phyloP scores from a whole-genome alignment of 2,113 vertebrate genomes.

The Toxotes jaculatrix region DNA sequence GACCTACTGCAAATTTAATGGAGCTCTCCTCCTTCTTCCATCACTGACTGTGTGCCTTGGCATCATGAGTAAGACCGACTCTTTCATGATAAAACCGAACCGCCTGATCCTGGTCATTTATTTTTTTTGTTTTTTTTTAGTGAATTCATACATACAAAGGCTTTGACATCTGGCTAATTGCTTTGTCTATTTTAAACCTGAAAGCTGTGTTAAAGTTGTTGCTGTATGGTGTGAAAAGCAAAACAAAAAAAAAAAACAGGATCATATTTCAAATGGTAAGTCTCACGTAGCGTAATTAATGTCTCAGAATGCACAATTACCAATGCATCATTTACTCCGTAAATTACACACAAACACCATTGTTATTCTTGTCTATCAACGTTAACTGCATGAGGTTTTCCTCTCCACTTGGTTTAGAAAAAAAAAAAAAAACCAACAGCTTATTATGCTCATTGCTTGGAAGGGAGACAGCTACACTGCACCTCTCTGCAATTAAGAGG shows the following conservation, averaged over 20 bases:
- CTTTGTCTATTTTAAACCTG: not conserved
- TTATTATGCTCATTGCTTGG: not conserved
- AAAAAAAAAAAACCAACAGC: not conserved
- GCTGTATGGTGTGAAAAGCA: not conserved
- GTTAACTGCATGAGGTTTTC: slow-evolving; percentile 8
- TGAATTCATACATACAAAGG: no score
- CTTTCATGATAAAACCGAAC: no score
- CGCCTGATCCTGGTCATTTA: not conserved
- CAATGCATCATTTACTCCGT: slow-evolving; percentile 27
- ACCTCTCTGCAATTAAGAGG: not conserved
- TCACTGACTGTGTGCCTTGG: no score
- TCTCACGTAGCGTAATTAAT: slow-evolving; percentile 8
- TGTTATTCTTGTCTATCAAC: slow-evolving; percentile 20
- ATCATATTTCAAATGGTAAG: slow-evolving; percentile 22
- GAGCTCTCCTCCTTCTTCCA: no score
- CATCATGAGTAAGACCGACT: not conserved
- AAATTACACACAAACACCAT: not conserved
- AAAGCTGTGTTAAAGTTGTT: not conserved
- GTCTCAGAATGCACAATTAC: slow-evolving; percentile 1
- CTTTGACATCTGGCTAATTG: no score
- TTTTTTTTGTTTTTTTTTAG: no score
- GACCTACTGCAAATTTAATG: no score
- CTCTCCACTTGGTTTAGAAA: not conserved
- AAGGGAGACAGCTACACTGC: not conserved
- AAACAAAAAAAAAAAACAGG: not conserved